Conservation (phyloP, 2,888 invertebrate species). For the Torymus texanus region DNA sequence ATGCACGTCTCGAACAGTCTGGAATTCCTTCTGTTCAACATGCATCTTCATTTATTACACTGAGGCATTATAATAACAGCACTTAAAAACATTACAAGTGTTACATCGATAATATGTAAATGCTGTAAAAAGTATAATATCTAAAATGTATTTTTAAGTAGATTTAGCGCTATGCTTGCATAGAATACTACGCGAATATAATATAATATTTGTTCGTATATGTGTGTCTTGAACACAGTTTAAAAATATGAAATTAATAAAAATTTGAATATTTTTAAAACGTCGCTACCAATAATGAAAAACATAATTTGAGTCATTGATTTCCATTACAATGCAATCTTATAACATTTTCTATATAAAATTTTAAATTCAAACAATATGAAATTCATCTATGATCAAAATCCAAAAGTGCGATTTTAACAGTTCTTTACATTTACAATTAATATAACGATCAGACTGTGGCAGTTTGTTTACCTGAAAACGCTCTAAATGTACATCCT, state of each 20-base stretch:
- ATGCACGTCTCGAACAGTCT: constrained; percentile 16
- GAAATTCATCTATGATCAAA: constrained; percentile 2
- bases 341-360: constrained; percentile 1
- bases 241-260: constrained; percentile 1
- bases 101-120: constrained; percentile 36
- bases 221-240: background rate
- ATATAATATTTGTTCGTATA: constrained; percentile 13
- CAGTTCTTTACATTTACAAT: background rate
- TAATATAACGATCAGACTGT: constrained; percentile 7
- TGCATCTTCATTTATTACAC: constrained; percentile 17
- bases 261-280: background rate
- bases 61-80: constrained; percentile 16
- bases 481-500: background rate
- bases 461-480: constrained; percentile 38
- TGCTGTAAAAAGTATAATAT: constrained; percentile 30
- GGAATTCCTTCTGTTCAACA: background rate
- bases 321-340: no score
- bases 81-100: constrained; percentile 16
- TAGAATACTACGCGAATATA: background rate
- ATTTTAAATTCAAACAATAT: background rate
- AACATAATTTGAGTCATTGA: no score
- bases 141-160: constrained; percentile 24
- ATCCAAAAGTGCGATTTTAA: background rate
- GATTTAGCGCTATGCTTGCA: background rate
- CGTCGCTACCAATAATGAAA: no score